A percentile compares a stretch with the other conserved stretches of the same genome.
Evolutionary conservation across 1,140 invertebrate genomes (phyloP).

Genomic region (Musca vetustissima): DNA sequence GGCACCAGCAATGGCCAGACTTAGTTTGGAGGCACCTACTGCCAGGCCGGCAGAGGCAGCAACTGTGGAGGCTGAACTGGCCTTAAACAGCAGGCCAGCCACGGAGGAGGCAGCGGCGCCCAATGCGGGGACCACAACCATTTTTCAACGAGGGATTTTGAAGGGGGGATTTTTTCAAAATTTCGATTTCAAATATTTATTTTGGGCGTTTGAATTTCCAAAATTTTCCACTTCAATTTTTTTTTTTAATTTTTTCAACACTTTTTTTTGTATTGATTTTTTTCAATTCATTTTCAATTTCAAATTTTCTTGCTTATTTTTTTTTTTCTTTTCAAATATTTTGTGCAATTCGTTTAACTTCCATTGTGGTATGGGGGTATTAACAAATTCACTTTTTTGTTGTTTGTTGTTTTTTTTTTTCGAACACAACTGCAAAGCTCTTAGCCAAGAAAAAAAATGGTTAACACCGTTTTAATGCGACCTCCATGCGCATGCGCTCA

Average conservation of each 20-base stretch:
- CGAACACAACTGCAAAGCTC: background rate
- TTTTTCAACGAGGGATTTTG: too few species aligned
- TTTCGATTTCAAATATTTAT: slow-evolving; percentile 3
- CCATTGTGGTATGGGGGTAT: background rate
- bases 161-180: background rate
- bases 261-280: background rate
- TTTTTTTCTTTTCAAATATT: slow-evolving; percentile 11
- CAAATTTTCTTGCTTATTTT: background rate
- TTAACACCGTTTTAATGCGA: background rate
- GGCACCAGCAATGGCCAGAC: slow-evolving; percentile 61
- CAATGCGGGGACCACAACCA: slow-evolving; percentile 48
- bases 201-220: background rate
- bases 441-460: background rate
- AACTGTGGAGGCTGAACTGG: slow-evolving; percentile 46
- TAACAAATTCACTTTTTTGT: background rate
- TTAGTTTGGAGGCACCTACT: slow-evolving; percentile 45
- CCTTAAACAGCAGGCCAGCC: slow-evolving; percentile 50
- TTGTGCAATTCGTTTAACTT: slow-evolving; percentile 3
- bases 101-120: slow-evolving; percentile 48
- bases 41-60: slow-evolving; percentile 47
- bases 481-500: slow-evolving; percentile 1
- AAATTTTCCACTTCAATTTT: background rate
- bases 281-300: background rate
- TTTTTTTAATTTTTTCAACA: slow-evolving; percentile 5
- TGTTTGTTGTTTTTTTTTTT: slow-evolving; percentile 1